Evolutionary conservation across 2,888 invertebrate species (phyloP), one percentile per base, ranked within the genome.

Genomic region (Hirtodrosophila cameraria): DNA sequence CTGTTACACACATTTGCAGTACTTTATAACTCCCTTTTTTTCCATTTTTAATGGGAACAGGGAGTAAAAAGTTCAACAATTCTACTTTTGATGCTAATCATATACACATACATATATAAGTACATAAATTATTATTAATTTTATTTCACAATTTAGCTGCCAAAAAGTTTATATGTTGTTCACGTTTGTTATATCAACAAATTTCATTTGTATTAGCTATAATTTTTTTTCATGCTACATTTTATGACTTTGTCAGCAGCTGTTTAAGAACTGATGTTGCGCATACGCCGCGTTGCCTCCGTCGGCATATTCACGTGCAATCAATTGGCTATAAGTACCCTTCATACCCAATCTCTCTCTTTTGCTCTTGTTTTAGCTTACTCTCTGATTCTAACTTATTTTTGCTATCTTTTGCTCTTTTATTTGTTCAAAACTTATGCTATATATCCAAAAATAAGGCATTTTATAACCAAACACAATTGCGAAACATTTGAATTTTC

Each of bases 241-340:
- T 62, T 63, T 49, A 55, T 43, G 67, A 59, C 48, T 61, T 58
- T 57, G 60, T 57, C 55, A 81, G 63, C 81, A 75, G 78, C 81
- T 84, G 84, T 69, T 60, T 55, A 46, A 27, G 57, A 71, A 49
- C 63, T 50, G 15, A 63, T 59, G 52, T 75, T 63, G 35, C 67
- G 62, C 54, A 71, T 58, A 53, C 67, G 63, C 41, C 58, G 58
- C 49, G 49, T 63, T 67, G 49, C 38, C 67, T 13, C 45, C 45
- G 11, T 18, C 25, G n/a, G 6, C 36, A 33, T 25, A 50, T 68
- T 63, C 71, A 73, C 74, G 71, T 71, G 71, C 71, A 59, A 58
- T 27, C 63, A 73, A 50, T 66, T 60, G 41, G 38, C 25, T 25
- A 5, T 9, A 33, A 42, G 27, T 54, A 25, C 20, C 49, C 11